These are phyloP conservation scores for Habroteleia sp. DNA, from an alignment of 2,888 invertebrate species.

Conservation along the genomic window DNA sequence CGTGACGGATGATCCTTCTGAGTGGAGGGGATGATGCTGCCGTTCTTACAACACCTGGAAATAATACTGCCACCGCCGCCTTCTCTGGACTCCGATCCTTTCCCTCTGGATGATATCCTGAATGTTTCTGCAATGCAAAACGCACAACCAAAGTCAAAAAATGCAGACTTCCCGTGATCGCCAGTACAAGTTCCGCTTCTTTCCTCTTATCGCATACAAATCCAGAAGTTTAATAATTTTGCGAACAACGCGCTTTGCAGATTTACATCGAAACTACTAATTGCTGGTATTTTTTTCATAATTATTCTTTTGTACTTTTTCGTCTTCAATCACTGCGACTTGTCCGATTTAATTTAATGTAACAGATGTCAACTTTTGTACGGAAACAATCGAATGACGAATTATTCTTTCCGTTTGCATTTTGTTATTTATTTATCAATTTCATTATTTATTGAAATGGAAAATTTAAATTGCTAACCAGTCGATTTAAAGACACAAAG, in stretches of 20 bases:
- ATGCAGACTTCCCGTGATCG: too few species aligned
- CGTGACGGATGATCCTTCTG: conserved; percentile 72
- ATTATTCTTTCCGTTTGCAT: background rate
- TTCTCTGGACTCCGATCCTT: conserved; percentile 80
- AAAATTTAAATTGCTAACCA: too few species aligned
- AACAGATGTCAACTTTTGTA: conserved; percentile 1
- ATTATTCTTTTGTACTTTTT: background rate
- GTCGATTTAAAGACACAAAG: too few species aligned
- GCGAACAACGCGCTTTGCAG: background rate
- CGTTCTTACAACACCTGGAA: conserved; percentile 75
- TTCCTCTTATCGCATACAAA: conserved; percentile 4
- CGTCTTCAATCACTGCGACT: background rate
- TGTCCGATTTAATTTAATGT: background rate
- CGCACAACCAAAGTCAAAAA: background rate
- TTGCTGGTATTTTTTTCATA: conserved; percentile 5
- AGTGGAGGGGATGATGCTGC: conserved; percentile 76
- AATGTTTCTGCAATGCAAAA: conserved; percentile 87
- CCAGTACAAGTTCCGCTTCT: background rate
- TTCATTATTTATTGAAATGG: too few species aligned
- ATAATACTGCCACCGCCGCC: conserved; percentile 79
- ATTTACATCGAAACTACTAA: background rate
- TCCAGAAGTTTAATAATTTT: background rate
- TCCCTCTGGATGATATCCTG: conserved; percentile 93
- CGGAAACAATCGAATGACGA: conserved; percentile 7
- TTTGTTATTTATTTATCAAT: too few species aligned